Evolutionary conservation across 53 echinoderm and acorn worm species (phyloP), one percentile per base, ranked within the genome.

Genomic region (Crossaster papposus): DNA sequence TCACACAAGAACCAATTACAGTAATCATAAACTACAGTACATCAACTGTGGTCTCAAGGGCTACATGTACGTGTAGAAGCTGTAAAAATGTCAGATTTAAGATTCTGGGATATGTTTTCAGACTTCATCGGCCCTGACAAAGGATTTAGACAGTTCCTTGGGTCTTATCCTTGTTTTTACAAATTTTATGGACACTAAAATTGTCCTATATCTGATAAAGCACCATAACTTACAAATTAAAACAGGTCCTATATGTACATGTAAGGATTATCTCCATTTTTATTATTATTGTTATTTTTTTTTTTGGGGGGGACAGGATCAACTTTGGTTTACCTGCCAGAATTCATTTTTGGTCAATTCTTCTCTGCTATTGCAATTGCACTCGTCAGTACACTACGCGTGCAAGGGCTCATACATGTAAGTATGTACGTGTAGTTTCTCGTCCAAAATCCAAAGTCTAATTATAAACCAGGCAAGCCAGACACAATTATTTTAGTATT

Each of bases 371-470:
- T 10, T 58, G 3, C 20, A 64, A 64, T 18, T 64, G 18, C 64
- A n/a, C n/a, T n/a, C n/a, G n/a, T n/a, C n/a, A n/a, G n/a, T n/a
- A n/a, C n/a, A n/a, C n/a, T n/a, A 44, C 44, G 9, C 9, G 44
- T 44, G 44, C 44, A 44, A 1, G 44, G 44, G 44, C 44, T 44
- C 9, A 44, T 44, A 9, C 5, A n/a, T n/a, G n/a, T n/a, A n/a
- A 9, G 5, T 9, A 44, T 7, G 44, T 44, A 44, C 68, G 28
- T 20, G 68, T 68, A 26, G 26, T 28, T 68, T 68, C 68, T n/a
- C 17, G 68, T 68, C 68, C 68, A 68, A 68, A 68, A 81, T 81
- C 81, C 81, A 64, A 81, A 81, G 81, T 81, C 64, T 81, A 23
- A 81, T 2, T 63, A 33, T 5, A 68, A 22, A 81, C 58, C 4